Percentiles rank a stretch among this genome's conserved stretches.
phyloP scores from a whole-genome alignment of 2,113 vertebrate genomes.

The Syngnathus floridae region DNA sequence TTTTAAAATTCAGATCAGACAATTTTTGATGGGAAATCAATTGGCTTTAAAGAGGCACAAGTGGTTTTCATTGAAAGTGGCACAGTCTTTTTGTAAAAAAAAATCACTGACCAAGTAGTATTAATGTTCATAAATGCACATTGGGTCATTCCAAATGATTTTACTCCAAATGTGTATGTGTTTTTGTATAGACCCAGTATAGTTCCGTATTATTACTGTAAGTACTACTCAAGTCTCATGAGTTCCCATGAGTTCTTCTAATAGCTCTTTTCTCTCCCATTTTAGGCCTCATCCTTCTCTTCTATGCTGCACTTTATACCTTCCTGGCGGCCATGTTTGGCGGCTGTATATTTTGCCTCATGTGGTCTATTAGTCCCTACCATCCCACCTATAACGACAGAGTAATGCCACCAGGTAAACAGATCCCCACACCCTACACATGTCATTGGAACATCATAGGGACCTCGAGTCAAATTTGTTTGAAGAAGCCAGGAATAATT shows the following conservation, averaged over 20 bases:
- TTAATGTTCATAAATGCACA: too few relatives aligned
- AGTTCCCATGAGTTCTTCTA: neutral
- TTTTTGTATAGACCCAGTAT: too few relatives aligned
- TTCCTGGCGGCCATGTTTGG: conserved; percentile 92
- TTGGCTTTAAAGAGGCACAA: too few relatives aligned
- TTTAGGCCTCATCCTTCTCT: conserved; percentile 85
- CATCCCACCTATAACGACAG: conserved; percentile 83
- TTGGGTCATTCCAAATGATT: too few relatives aligned
- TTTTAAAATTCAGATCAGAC: too few relatives aligned
- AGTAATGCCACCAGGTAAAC: conserved; percentile 87
- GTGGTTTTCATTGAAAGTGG: neutral
- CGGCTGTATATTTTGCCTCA: conserved; percentile 84
- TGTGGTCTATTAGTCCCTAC: conserved; percentile 89
- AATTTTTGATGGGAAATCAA: too few relatives aligned
- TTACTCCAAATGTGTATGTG: too few relatives aligned
- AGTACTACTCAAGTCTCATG: neutral
- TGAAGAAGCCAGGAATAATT: neutral
- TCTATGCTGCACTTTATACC: conserved; percentile 85
- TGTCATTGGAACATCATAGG: neutral
- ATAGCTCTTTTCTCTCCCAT: conserved; percentile 5
- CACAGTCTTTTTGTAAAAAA: too few relatives aligned
- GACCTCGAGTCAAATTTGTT: neutral
- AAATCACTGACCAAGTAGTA: too few relatives aligned
- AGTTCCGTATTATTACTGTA: too few relatives aligned
- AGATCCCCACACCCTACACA: conserved; percentile 10